These are phyloP conservation scores for Scotopteryx bipunctaria DNA, from an alignment of 2,888 invertebrate genomes.

Conservation along the genomic window DNA sequence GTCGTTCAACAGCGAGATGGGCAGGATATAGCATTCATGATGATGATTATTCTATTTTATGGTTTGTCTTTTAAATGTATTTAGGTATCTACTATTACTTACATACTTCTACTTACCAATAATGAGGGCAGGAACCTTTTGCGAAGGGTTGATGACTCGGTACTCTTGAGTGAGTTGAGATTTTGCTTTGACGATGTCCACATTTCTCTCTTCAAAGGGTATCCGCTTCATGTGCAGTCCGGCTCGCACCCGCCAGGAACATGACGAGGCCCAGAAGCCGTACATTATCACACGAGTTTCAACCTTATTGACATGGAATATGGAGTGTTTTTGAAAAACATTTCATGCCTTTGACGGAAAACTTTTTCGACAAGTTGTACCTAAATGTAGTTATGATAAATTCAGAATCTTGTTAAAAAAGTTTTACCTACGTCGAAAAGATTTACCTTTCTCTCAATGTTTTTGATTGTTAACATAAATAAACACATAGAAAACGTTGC, in stretches of 20 bases:
- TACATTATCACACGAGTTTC: constrained; percentile 65
- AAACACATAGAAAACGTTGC: too few relatives aligned
- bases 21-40: too few relatives aligned
- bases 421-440: too few relatives aligned
- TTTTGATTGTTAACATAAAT: too few relatives aligned
- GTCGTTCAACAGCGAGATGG: too few relatives aligned
- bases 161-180: constrained; percentile 61
- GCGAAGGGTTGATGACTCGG: constrained; percentile 66
- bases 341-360: too few relatives aligned
- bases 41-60: too few relatives aligned
- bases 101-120: constrained; percentile 59
- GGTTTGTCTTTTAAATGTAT: not conserved
- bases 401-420: too few relatives aligned
- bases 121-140: constrained; percentile 71
- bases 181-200: constrained; percentile 63
- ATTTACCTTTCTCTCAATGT: too few relatives aligned
- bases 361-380: too few relatives aligned
- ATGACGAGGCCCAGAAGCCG: constrained; percentile 83
- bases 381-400: too few relatives aligned
- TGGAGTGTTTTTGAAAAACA: not conserved
- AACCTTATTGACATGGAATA: constrained; percentile 35
- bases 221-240: constrained; percentile 65
- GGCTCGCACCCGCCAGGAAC: constrained; percentile 83
- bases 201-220: constrained; percentile 57
- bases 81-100: not conserved